Base-by-base conservation (phyloP, 2,113 vertebrate genomes). In the Scatophagus argus region DNA sequence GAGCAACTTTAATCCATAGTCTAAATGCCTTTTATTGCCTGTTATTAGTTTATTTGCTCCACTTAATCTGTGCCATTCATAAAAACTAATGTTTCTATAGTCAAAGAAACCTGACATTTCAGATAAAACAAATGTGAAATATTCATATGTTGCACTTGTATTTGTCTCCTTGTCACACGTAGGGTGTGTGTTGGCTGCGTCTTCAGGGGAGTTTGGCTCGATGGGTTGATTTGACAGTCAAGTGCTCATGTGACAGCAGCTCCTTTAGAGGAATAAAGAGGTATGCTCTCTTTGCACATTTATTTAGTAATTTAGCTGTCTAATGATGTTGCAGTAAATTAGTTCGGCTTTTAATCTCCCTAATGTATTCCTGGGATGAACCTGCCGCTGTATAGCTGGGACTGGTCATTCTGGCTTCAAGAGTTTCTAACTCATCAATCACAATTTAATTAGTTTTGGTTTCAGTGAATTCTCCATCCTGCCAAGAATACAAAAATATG, bases 351-450 rank as follows among this genome's bases (percentile, higher is more conserved):
- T 78, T 71, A 78, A 80, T 74, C 47, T 25, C 72, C 3, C 34
- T 74, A 64, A 86, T 68, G 56, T 54, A 23, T 67, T 67, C 51
- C 27, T 5, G 13, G 1, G 58, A n/a, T 47, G 76, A 70, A 70
- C 39, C 66, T 76, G 74, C 55, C 5, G 2, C 51, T 56, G 38
- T 76, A 65, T 29, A 71, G 63, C 71, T 31, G 68, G 27, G 43
- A 78, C 32, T 0, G 44, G 67, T 84, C 67, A 74, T 58, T 78
- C 60, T 58, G 39, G 34, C 54, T 58, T 64, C 41, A 52, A 61
- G 61, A 67, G 41, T 64, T 84, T 82, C 31, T 31, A 17, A 71
- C 63, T 78, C 83, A 76, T 89, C 79, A 77, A 86, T 86, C 79
- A 77, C 54, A 52, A 19, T 82, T 79, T 74, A 83, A 83, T 87